Evolutionary conservation across 2,888 invertebrate species (phyloP).

Genomic region (Aquatica leii): DNA sequence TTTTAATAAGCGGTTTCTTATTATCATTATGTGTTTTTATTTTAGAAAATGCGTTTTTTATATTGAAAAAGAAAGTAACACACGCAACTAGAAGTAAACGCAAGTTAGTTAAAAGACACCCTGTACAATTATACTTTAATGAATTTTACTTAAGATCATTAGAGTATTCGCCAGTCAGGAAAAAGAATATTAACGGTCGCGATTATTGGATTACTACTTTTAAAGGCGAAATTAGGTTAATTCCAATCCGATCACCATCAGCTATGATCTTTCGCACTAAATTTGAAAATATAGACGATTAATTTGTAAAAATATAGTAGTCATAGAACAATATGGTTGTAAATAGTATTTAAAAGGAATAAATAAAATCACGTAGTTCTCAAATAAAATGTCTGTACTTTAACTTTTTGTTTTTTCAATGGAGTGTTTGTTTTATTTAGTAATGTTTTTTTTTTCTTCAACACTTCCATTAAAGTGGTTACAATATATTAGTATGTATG

Average conservation of each 20-base stretch:
- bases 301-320: too few relatives aligned
- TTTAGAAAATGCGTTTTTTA: slow-evolving; percentile 63
- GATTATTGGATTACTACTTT: not conserved
- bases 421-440: too few relatives aligned
- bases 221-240: not conserved
- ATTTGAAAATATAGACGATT: too few relatives aligned
- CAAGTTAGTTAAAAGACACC: not conserved
- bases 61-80: slow-evolving; percentile 3
- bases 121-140: not conserved
- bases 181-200: not conserved
- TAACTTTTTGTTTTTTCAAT: too few relatives aligned
- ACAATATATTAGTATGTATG: too few relatives aligned
- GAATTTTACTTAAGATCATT: not conserved
- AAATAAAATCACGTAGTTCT: too few relatives aligned
- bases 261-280: not conserved
- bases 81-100: slow-evolving; percentile 2
- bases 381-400: too few relatives aligned
- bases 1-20: slow-evolving; percentile 71
- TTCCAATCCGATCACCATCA: slow-evolving; percentile 1
- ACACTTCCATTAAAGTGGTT: too few relatives aligned
- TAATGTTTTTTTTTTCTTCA: too few relatives aligned
- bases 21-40: slow-evolving; percentile 69
- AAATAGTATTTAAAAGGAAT: too few relatives aligned
- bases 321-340: too few relatives aligned
- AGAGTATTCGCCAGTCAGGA: not conserved